phyloP scores from a whole-genome alignment of 1,140 invertebrate genomes.

The Thaumetopoea pityocampa region DNA sequence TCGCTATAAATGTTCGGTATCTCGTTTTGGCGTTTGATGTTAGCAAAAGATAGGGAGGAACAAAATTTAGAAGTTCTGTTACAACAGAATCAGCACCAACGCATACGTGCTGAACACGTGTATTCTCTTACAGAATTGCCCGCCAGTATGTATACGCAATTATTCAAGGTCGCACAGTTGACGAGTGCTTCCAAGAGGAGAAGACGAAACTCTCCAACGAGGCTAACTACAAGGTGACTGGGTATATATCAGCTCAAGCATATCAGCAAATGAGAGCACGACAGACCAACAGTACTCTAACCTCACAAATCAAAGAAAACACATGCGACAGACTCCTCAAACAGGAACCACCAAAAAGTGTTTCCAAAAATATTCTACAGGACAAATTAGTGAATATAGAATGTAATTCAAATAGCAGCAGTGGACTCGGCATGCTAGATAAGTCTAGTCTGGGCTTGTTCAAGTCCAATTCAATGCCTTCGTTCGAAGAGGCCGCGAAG shows the following conservation, averaged over 20 bases:
- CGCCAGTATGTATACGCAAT: slow-evolving; percentile 78
- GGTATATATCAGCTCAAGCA: slow-evolving; percentile 61
- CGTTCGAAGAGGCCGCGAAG: slow-evolving; percentile 61
- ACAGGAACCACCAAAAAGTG: slow-evolving; percentile 43
- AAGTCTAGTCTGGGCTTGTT: slow-evolving; percentile 36
- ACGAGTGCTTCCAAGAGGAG: slow-evolving; percentile 76
- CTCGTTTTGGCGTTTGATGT: too few relatives aligned
- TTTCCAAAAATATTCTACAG: slow-evolving; percentile 65
- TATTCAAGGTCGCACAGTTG: slow-evolving; percentile 77
- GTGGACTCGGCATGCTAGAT: slow-evolving; percentile 41
- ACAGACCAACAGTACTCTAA: slow-evolving; percentile 33
- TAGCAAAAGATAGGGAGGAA: too few relatives aligned
- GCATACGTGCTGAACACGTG: too few relatives aligned
- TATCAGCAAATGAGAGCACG: slow-evolving; percentile 50
- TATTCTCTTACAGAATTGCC: slow-evolving; percentile 74
- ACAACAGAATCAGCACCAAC: too few relatives aligned
- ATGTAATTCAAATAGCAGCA: slow-evolving; percentile 53
- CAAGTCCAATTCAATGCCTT: slow-evolving; percentile 62
- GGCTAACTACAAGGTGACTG: slow-evolving; percentile 43
- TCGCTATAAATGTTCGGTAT: too few relatives aligned
- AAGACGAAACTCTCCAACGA: slow-evolving; percentile 50
- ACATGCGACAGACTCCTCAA: slow-evolving; percentile 36
- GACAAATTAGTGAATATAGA: slow-evolving; percentile 72
- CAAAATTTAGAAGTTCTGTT: too few relatives aligned
- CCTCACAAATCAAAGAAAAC: slow-evolving; percentile 67